Base-by-base conservation (phyloP, 1,140 invertebrate genomes). In the Meloidogyne chitwoodi region DNA sequence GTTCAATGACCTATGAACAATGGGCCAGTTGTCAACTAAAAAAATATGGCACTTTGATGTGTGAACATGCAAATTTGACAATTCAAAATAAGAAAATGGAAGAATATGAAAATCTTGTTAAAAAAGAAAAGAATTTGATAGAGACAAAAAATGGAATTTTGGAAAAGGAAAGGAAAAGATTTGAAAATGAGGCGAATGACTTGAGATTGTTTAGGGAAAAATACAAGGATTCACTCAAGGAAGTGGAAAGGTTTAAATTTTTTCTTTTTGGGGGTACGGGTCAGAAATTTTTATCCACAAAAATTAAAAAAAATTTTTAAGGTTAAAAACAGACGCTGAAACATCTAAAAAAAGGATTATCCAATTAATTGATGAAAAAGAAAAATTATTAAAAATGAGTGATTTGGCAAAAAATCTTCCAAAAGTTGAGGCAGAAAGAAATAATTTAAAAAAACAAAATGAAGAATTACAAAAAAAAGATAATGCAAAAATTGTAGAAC, bases 111-210 rank as follows among this genome's bases (percentile, higher is more conserved):
- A 22, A 22, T 8, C 19, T 56, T n/a, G 48, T 56, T 8, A 8
- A n/a, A 6, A 56, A 56, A n/a, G 48, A 56, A 56, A 56, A 56
- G n/a, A 56, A 56, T 56, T 19, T 56, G 0, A 19, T n/a, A 5
- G 31, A 44, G 38, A 2, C 5, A 19, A 41, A n/a, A 48, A 44
- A 19, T 26, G 27, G 5, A 16, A 19, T 26, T 56, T 68, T 26
- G 67, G 69, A 72, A 11, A 29, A 64, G 56, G 48, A 63, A 1
- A 63, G 38, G 71, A 63, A 56, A 38, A 61, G 64, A 61, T 73
- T 73, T 2, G 29, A 26, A 26, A n/a, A 44, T 27, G 26, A 70
- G n/a, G 14, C 16, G 2, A 64, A 24, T 19, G 27, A 73, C 22
- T 73, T 73, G 71, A 64, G 22, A 12, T 8, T 12, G 6, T 27